Evolutionary conservation across 2,888 invertebrate species (phyloP).

Genomic region (Laspeyria flexula): DNA sequence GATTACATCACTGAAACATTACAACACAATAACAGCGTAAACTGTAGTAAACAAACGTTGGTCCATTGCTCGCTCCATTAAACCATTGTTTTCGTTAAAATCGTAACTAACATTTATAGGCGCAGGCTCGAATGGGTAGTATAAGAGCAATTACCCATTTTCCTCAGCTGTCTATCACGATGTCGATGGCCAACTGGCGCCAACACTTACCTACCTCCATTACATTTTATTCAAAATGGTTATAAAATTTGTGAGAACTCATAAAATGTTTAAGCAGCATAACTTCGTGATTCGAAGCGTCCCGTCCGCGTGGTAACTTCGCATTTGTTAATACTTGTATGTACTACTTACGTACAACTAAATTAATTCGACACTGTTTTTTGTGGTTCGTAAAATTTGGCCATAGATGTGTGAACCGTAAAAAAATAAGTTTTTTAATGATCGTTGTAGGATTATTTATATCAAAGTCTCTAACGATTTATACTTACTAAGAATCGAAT

Average conservation of each 20-base stretch:
- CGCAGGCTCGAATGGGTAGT: slow-evolving; percentile 11
- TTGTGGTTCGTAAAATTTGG: too few relatives aligned
- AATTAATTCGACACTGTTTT: not conserved
- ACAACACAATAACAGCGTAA: not conserved
- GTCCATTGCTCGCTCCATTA: slow-evolving; percentile 14
- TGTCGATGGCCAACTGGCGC: slow-evolving; percentile 17
- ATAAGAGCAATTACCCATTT: slow-evolving; percentile 21
- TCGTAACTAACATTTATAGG: slow-evolving; percentile 18
- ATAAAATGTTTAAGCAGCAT: slow-evolving; percentile 10
- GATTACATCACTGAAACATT: not conserved
- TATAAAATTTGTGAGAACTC: slow-evolving; percentile 15
- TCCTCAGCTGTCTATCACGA: slow-evolving; percentile 15
- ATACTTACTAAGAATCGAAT: too few relatives aligned
- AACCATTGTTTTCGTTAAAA: slow-evolving; percentile 21
- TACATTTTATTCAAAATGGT: slow-evolving; percentile 19
- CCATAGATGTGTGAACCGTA: too few relatives aligned
- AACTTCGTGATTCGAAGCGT: slow-evolving; percentile 4
- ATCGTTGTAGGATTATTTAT: too few relatives aligned
- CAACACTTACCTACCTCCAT: slow-evolving; percentile 11
- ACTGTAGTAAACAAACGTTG: slow-evolving; percentile 18
- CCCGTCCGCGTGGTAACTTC: not conserved
- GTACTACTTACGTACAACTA: not conserved
- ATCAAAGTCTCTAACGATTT: too few relatives aligned
- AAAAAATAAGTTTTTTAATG: too few relatives aligned
- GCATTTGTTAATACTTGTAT: slow-evolving; percentile 1